A percentile compares a stretch with the other conserved stretches of the same genome.
Conservation (phyloP, 2,888 invertebrate genomes). For the Belgica antarctica region DNA sequence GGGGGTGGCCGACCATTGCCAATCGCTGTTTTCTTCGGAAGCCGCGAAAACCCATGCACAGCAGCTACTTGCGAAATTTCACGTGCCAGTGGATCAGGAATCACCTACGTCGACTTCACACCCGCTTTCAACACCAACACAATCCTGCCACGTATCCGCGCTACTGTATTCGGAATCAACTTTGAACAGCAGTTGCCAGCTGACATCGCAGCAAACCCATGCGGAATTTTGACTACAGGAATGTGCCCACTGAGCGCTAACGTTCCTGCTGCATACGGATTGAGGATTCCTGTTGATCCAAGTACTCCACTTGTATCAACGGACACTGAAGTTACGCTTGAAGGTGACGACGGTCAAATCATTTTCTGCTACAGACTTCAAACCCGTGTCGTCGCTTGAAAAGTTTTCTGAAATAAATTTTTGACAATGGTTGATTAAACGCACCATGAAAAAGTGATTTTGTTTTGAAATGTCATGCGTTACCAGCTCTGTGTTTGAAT, state of each 20-base stretch:
- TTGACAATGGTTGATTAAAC: neutral
- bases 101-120: constrained; percentile 15
- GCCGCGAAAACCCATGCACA: neutral
- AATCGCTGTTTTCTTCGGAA: constrained; percentile 26
- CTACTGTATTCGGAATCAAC: neutral
- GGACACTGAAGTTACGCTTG: neutral
- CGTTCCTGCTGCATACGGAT: neutral
- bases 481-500: neutral
- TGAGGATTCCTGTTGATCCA: constrained; percentile 27
- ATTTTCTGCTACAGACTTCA: constrained; percentile 9
- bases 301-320: neutral
- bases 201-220: neutral
- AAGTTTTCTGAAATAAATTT: neutral
- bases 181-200: constrained; percentile 3
- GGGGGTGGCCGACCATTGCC: neutral
- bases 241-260: neutral
- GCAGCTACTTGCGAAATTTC: constrained; percentile 15
- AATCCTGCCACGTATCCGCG: neutral
- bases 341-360: neutral
- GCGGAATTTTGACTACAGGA: neutral
- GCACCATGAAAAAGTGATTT: too few species aligned
- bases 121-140: neutral
- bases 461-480: too few species aligned
- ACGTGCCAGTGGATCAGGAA: neutral
- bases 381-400: neutral